Conservation (phyloP, 1,140 invertebrate genomes). For the Mya arenaria region DNA sequence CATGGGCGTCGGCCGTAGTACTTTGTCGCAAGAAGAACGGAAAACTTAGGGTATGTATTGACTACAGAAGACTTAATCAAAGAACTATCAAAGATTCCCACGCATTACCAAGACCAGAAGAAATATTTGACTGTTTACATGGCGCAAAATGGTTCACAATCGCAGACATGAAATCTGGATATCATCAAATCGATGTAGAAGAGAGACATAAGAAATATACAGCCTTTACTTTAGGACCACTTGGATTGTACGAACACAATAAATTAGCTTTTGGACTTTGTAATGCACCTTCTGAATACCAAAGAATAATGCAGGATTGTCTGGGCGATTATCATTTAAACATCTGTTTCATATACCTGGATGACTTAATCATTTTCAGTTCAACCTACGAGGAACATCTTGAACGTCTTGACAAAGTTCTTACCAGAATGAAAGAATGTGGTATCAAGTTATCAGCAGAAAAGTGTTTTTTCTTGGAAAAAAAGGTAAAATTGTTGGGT, state of each 20-base stretch:
- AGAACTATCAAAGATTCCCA: slow-evolving; percentile 26
- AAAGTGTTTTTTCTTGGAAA: background rate
- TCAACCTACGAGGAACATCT: slow-evolving; percentile 20
- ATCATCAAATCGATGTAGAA: slow-evolving; percentile 74
- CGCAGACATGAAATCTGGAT: slow-evolving; percentile 77
- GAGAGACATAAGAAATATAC: slow-evolving; percentile 49
- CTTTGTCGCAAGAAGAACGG: slow-evolving; percentile 37
- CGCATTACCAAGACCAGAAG: slow-evolving; percentile 31
- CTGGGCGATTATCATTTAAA: slow-evolving; percentile 17
- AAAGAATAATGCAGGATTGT: slow-evolving; percentile 57
- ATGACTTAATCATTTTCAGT: slow-evolving; percentile 23
- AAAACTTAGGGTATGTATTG: slow-evolving; percentile 32
- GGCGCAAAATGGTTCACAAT: slow-evolving; percentile 40
- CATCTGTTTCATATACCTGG: background rate
- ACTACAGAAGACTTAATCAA: slow-evolving; percentile 25
- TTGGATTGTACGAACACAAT: slow-evolving; percentile 26
- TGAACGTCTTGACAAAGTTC: background rate
- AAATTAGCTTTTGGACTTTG: slow-evolving; percentile 38
- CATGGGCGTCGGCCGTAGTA: slow-evolving; percentile 36
- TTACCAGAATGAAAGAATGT: background rate
- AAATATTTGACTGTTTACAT: slow-evolving; percentile 31
- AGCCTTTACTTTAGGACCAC: slow-evolving; percentile 33
- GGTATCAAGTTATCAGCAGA: slow-evolving; percentile 6
- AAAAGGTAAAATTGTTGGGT: slow-evolving; percentile 2
- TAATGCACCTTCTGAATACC: slow-evolving; percentile 23